A percentile compares a stretch with the other conserved stretches of the same genome.
phyloP scores from a whole-genome alignment of 2,113 vertebrate species.

The Geococcyx californianus region DNA sequence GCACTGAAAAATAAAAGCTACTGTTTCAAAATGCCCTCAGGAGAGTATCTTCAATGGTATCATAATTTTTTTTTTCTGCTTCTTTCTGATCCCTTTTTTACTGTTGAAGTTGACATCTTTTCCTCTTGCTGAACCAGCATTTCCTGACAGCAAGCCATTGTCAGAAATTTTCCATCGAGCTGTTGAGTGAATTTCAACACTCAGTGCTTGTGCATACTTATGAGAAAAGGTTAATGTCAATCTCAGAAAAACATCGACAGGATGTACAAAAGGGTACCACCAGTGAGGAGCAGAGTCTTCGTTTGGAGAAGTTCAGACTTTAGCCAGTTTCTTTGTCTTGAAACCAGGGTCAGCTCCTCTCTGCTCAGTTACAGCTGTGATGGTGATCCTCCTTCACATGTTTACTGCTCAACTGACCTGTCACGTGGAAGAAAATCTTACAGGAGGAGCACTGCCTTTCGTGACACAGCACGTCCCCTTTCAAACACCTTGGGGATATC shows the following conservation, averaged over 20 bases:
- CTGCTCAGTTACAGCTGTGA: background rate
- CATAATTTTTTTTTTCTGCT: background rate
- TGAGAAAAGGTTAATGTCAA: background rate
- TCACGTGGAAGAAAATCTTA: background rate
- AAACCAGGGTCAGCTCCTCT: background rate
- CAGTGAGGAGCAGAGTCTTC: background rate
- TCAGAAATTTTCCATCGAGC: conserved; percentile 53
- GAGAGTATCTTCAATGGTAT: background rate
- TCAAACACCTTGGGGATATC: background rate
- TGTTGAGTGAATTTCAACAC: conserved; percentile 46
- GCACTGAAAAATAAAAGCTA: conserved; percentile 6
- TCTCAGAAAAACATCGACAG: background rate
- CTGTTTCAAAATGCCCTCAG: background rate
- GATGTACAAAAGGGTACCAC: background rate
- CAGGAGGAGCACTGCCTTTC: background rate
- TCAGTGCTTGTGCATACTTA: background rate
- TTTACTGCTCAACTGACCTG: background rate
- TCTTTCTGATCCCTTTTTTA: conserved; percentile 24
- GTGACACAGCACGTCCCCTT: background rate
- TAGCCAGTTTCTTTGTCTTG: background rate
- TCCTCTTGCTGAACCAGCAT: conserved; percentile 59
- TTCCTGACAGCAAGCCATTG: conserved; percentile 40
- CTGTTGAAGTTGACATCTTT: conserved; percentile 51
- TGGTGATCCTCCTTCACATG: background rate
- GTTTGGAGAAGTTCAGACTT: background rate